These are phyloP conservation scores for Sphaeramia orbicularis DNA, from an alignment of 2,797 vertebrate genomes.

Conservation along the genomic window DNA sequence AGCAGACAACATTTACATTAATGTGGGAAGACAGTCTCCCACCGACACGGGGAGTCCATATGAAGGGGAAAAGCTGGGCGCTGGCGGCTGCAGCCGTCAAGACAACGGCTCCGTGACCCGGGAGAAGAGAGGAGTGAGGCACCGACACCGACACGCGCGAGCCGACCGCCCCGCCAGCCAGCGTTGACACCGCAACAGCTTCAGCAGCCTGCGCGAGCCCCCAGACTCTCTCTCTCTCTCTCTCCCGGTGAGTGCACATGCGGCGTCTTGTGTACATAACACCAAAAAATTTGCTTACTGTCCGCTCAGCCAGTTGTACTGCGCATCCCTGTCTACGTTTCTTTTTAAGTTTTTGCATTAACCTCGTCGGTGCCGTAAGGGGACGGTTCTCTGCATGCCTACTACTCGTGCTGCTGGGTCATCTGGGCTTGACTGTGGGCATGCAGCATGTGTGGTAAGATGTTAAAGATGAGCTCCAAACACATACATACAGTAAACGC, in stretches of 20 bases:
- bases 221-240: conserved; percentile 59
- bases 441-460: conserved; percentile 59
- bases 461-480: conserved; percentile 42
- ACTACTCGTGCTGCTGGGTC: conserved; percentile 62
- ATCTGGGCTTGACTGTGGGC: conserved; percentile 66
- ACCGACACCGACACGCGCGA: conserved; percentile 56
- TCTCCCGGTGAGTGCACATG: conserved; percentile 82
- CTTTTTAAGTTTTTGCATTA: conserved; percentile 68
- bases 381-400: conserved; percentile 54
- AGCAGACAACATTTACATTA: conserved; percentile 56
- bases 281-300: conserved; percentile 63
- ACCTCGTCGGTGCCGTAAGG: conserved; percentile 73
- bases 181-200: conserved; percentile 71
- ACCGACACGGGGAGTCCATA: conserved; percentile 68
- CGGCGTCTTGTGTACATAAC: conserved; percentile 72
- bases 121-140: conserved; percentile 71
- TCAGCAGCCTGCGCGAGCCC: conserved; percentile 65
- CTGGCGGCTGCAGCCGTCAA: conserved; percentile 81
- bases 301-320: conserved; percentile 76
- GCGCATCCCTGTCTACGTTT: conserved; percentile 75
- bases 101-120: conserved; percentile 86
- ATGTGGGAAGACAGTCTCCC: conserved; percentile 68
- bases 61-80: conserved; percentile 85
- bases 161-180: conserved; percentile 58
- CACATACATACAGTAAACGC: conserved; percentile 28